Evolutionary conservation across 2,113 vertebrate genomes (phyloP).

Genomic region (Sminthopsis crassicaudata): DNA sequence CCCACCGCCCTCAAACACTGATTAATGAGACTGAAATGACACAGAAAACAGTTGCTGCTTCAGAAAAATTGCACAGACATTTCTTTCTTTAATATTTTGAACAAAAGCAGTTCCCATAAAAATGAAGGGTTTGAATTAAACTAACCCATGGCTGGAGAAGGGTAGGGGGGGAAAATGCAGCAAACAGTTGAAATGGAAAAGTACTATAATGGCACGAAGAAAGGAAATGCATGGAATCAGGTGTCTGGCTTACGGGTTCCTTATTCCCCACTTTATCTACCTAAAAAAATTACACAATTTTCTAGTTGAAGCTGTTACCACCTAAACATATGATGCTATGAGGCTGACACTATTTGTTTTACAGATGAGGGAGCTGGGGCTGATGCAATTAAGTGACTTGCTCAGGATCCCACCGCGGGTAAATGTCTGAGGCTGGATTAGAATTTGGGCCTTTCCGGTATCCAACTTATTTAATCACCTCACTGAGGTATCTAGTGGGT

Average conservation of each 20-base stretch:
- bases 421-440: neutral
- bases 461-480: neutral
- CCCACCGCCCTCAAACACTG: slow-evolving; percentile 87
- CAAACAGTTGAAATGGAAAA: neutral
- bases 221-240: neutral
- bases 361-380: neutral
- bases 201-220: neutral
- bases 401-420: neutral
- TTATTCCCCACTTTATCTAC: slow-evolving; percentile 10
- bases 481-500: neutral
- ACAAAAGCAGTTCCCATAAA: slow-evolving; percentile 71
- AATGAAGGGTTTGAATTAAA: slow-evolving; percentile 41
- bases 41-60: slow-evolving; percentile 78
- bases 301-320: neutral
- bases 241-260: neutral
- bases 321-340: no score
- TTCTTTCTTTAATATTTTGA: slow-evolving; percentile 80
- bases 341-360: neutral
- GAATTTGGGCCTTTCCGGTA: neutral
- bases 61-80: slow-evolving; percentile 77
- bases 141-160: slow-evolving; percentile 31
- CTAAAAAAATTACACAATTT: neutral
- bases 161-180: neutral
- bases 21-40: slow-evolving; percentile 95
- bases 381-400: neutral